Conservation (phyloP, 2,113 vertebrate genomes). For the Oncorhynchus mykiss region DNA sequence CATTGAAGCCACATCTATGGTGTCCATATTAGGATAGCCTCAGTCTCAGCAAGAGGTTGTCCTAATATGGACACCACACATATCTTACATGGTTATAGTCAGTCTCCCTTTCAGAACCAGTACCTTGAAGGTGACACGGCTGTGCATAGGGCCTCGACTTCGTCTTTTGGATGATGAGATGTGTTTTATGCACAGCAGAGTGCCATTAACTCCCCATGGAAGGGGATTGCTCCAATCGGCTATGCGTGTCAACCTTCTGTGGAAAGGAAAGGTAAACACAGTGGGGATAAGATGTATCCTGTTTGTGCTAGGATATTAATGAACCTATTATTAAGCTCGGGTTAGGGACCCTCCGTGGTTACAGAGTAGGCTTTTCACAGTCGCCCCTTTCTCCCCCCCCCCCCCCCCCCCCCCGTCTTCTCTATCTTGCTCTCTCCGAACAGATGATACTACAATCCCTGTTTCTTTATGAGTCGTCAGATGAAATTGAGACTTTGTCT, state of each 20-base stretch:
- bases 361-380: conserved; percentile 12
- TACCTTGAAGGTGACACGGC: no score
- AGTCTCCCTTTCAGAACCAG: no score
- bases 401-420: neutral
- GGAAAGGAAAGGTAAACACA: conserved; percentile 28
- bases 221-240: neutral
- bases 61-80: no score
- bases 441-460: conserved; percentile 48
- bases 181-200: neutral
- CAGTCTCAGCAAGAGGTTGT: no score
- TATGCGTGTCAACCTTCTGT: conserved; percentile 2
- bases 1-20: no score
- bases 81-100: no score
- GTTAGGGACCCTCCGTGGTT: conserved; percentile 15
- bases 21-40: no score
- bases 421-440: conserved; percentile 9
- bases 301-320: conserved; percentile 27
- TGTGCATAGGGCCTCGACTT: no score
- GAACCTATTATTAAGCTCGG: conserved; percentile 17
- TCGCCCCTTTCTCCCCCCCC: neutral
- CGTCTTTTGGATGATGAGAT: neutral
- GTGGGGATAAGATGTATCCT: conserved; percentile 24
- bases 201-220: conserved; percentile 2
- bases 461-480: conserved; percentile 48
- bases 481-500: conserved; percentile 37